Conservation (phyloP, 1,140 invertebrate species). For the Macrosteles quadrilineatus region DNA sequence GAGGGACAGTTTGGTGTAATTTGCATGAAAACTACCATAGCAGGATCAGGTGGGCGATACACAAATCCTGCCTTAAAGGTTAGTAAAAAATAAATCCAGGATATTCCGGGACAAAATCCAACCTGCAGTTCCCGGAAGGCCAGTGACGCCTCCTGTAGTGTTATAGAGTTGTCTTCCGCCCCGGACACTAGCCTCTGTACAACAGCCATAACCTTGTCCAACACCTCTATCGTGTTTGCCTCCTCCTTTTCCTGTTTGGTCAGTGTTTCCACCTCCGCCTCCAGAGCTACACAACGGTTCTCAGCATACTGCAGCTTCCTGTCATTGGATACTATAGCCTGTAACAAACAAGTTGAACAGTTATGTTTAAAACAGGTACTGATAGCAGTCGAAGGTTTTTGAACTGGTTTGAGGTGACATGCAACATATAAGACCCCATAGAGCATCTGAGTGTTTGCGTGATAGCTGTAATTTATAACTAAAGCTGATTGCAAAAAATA, state of each 20-base stretch:
- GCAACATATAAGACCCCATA: too few relatives aligned
- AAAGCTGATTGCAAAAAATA: too few relatives aligned
- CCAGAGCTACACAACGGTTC: slow-evolving; percentile 76
- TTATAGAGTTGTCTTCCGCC: slow-evolving; percentile 56
- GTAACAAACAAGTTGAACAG: slow-evolving; percentile 42
- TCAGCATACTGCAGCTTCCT: slow-evolving; percentile 71
- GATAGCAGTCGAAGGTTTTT: too few relatives aligned
- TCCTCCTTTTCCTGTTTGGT: slow-evolving; percentile 73
- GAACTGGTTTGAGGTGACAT: too few relatives aligned
- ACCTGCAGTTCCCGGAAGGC: slow-evolving; percentile 75
- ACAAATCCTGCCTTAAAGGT: too few relatives aligned
- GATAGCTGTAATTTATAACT: too few relatives aligned
- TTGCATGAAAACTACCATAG: too few relatives aligned
- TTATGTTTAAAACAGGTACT: slow-evolving; percentile 22
- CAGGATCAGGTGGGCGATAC: too few relatives aligned
- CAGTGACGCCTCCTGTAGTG: slow-evolving; percentile 69
- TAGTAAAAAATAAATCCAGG: too few relatives aligned
- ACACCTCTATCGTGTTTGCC: slow-evolving; percentile 67
- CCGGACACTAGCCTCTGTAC: slow-evolving; percentile 68
- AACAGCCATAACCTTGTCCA: slow-evolving; percentile 69
- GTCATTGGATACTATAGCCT: slow-evolving; percentile 89
- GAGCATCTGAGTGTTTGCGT: too few relatives aligned
- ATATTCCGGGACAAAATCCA: slow-evolving; percentile 24
- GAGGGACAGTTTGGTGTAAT: too few relatives aligned
- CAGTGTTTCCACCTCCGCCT: slow-evolving; percentile 75